Evolutionary conservation across 1,140 invertebrate species (phyloP), one percentile per base, ranked within the genome.

Genomic region (Telenomus remus): DNA sequence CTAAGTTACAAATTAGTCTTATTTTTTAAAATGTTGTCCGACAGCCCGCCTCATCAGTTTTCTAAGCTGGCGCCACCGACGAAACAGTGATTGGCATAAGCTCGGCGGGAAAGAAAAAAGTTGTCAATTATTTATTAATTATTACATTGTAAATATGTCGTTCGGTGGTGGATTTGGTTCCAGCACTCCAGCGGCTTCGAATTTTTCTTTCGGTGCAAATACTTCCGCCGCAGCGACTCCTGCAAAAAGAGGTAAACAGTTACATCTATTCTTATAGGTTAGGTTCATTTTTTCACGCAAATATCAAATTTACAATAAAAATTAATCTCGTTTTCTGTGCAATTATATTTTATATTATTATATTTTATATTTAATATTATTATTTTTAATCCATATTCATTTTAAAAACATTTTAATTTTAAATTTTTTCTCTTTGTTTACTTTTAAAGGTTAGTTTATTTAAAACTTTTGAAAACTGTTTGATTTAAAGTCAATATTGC

Each of bases 91-190:
- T 3, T 39, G 3, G 37, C 3, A 39, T 9, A 39, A 27, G 19
- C 37, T 46, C 39, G 47, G 60, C 69, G 69, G 69, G 69, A 71
- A 72, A 64, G 53, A 63, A 63, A 61, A 50, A 48, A 19, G 44
- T 5, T 14, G 3, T 16, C 4, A 33, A 44, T 42, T 53, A 42
- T 55, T 61, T 51, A 33, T 48, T 0, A 8, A 39, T 51, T 48
- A 63, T 61, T 43, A 27, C 4, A 39, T 63, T 53, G 34, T 57
- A 71, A 80, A 80, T 59, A 88, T 88, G 86, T 86, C 86, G 16
- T 88, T 88, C 48, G 82, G 82, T 0, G 77, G 79, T 27, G 82
- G 84, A 2, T 88, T 88, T 66, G 85, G 84, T 7, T 59, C 80
- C 5, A 72, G 80, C 10, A 81, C 81, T 10, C 82, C 82, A 1